phyloP scores from a whole-genome alignment of 2,797 vertebrate species.

The Danio kyathit region DNA sequence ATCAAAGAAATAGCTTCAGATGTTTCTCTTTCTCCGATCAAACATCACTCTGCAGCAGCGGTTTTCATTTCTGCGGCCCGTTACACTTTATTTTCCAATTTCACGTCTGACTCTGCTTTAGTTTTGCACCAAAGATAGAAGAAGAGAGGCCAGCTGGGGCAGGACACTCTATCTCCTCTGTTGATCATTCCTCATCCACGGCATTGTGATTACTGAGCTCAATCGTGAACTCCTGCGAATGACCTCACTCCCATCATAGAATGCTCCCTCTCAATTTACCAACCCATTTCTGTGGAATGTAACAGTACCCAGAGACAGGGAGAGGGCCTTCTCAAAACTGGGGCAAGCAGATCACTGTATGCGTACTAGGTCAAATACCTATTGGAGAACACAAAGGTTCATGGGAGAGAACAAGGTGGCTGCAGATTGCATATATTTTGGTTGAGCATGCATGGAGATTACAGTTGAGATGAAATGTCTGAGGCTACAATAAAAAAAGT shows the following conservation, averaged over 20 bases:
- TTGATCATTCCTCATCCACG: slow-evolving; percentile 63
- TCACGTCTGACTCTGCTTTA: slow-evolving; percentile 82
- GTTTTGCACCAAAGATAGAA: slow-evolving; percentile 80
- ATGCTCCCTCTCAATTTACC: slow-evolving; percentile 66
- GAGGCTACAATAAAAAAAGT: not conserved
- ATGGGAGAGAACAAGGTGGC: not conserved
- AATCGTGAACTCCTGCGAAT: slow-evolving; percentile 62
- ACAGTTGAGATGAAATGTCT: not conserved
- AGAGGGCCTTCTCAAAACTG: slow-evolving; percentile 65
- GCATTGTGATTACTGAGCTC: slow-evolving; percentile 61
- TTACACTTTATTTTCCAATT: slow-evolving; percentile 84
- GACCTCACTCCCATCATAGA: slow-evolving; percentile 65
- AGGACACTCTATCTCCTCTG: slow-evolving; percentile 65
- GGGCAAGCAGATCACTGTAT: slow-evolving; percentile 51
- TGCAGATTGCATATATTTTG: not conserved
- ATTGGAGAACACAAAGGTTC: not conserved
- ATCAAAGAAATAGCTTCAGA: slow-evolving; percentile 35
- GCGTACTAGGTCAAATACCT: slow-evolving; percentile 27
- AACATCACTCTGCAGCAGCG: slow-evolving; percentile 67
- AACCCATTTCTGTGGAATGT: slow-evolving; percentile 71
- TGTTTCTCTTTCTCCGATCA: slow-evolving; percentile 54
- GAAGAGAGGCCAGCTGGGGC: slow-evolving; percentile 78
- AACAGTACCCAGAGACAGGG: slow-evolving; percentile 64
- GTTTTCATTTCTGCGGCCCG: slow-evolving; percentile 77
- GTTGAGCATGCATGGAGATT: not conserved